Evolutionary conservation across 2,113 vertebrate genomes (phyloP), one percentile per base, ranked within the genome.

Genomic region (Gobius niger): DNA sequence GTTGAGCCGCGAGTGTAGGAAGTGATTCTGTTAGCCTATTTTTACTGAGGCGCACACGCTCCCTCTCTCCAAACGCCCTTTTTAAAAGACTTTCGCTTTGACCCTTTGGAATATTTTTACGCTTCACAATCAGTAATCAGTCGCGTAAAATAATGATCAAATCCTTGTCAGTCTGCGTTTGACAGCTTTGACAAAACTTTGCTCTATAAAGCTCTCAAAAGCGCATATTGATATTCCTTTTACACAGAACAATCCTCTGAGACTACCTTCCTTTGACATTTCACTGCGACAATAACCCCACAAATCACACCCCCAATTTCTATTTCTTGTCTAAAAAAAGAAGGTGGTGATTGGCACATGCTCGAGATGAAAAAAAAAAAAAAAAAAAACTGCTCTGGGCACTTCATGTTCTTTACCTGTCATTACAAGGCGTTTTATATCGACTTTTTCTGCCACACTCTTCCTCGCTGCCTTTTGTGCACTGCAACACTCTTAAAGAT

Each of bases 351-450:
- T 92, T 91, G 91, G 84, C 91, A 92, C 53, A 62, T 90, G 78
- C 71, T 82, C 82, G 72, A 82, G 68, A 64, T 82, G 73, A 54
- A 34, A 34, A 34, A 75, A 70, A 77, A 54, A 70, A 77, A 54
- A 75, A 70, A 77, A 80, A 75, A 82, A 10, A 77, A 82, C 84
- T 82, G 89, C 91, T 89, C 2, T 49, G 75, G 87, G 91, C 88
- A 67, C 76, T 77, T 72, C 73, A 63, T 89, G 82, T 91, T 90
- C 90, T 90, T 85, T 87, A 88, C 87, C 86, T 88, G 86, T 91
- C 89, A 90, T 87, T 85, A 87, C 87, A 86, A 82, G 78, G 79
- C 88, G 84, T 90, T 90, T 89, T 72, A 81, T 89, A 90, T 91
- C 61, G 85, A 90, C 89, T 79, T 86, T 76, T 81, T 84, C 70